phyloP scores from a whole-genome alignment of 2,888 invertebrate species.

The Cheilosia soror region DNA sequence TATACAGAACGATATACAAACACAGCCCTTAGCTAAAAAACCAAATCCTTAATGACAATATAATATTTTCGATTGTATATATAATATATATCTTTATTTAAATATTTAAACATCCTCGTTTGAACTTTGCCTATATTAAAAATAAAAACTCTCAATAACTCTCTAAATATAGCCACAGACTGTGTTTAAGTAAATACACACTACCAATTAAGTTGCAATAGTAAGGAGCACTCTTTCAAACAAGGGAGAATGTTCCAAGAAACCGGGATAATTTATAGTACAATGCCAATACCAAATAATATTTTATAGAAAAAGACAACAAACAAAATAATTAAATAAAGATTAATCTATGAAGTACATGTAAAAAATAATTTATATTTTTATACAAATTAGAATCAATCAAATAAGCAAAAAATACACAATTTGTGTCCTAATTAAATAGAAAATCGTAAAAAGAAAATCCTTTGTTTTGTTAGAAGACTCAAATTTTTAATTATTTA shows the following conservation, averaged over 20 bases:
- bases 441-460: constrained; percentile 59
- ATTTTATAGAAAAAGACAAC: constrained; percentile 66
- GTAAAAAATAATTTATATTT: constrained; percentile 83
- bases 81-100: constrained; percentile 34
- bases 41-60: constrained; percentile 58
- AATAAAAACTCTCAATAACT: constrained; percentile 6
- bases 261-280: constrained; percentile 85
- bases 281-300: constrained; percentile 81
- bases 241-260: constrained; percentile 67
- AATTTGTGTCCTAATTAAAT: constrained; percentile 34
- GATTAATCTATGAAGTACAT: constrained; percentile 76
- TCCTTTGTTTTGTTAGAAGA: constrained; percentile 24
- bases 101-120: constrained; percentile 54
- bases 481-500: constrained; percentile 30
- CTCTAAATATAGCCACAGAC: constrained; percentile 21
- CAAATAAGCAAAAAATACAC: constrained; percentile 61
- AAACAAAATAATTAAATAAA: constrained; percentile 74
- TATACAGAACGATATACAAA: constrained; percentile 75
- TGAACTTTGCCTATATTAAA: constrained; percentile 8
- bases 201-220: constrained; percentile 84
- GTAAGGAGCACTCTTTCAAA: constrained; percentile 78
- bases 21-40: constrained; percentile 47
- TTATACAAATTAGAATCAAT: constrained; percentile 80
- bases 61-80: constrained; percentile 48
- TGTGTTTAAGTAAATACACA: constrained; percentile 49